A percentile compares a stretch with the other conserved stretches of the same genome.
Conservation (phyloP, 2,797 vertebrate species). For the Centropyge bicolor region DNA sequence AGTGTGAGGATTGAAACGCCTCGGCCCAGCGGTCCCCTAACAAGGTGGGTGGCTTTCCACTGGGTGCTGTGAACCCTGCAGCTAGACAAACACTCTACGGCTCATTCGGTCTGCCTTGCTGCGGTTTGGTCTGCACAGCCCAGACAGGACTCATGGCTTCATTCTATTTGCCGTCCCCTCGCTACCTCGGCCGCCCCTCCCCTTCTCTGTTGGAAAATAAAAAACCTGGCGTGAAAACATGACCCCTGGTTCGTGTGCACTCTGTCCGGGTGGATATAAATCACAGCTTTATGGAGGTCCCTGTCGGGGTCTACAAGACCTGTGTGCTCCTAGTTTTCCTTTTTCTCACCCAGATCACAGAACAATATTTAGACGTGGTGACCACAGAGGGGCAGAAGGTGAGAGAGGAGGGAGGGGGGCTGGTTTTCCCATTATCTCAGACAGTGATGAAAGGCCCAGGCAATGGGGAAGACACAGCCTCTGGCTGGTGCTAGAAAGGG, state of each 20-base stretch:
- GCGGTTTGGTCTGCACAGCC: slow-evolving; percentile 66
- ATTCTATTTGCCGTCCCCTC: slow-evolving; percentile 79
- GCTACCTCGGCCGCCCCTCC: slow-evolving; percentile 48
- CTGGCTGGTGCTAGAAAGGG: slow-evolving; percentile 9
- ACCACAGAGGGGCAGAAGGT: slow-evolving; percentile 46
- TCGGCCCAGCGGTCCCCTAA: slow-evolving; percentile 69
- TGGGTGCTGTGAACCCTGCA: slow-evolving; percentile 78
- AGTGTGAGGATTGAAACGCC: slow-evolving; percentile 70
- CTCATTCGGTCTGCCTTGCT: slow-evolving; percentile 75
- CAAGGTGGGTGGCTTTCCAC: slow-evolving; percentile 87
- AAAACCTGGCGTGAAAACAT: slow-evolving; percentile 69
- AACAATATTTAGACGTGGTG: slow-evolving; percentile 85
- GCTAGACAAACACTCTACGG: slow-evolving; percentile 85
- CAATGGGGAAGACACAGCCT: slow-evolving; percentile 23
- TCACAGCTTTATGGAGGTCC: slow-evolving; percentile 81
- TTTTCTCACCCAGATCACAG: slow-evolving; percentile 82
- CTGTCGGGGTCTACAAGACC: slow-evolving; percentile 74
- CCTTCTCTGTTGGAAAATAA: slow-evolving; percentile 74
- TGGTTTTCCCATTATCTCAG: slow-evolving; percentile 85
- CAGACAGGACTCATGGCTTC: slow-evolving; percentile 77
- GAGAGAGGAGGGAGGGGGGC: slow-evolving; percentile 36
- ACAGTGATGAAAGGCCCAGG: slow-evolving; percentile 56
- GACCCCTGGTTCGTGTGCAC: slow-evolving; percentile 69
- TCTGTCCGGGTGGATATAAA: slow-evolving; percentile 84
- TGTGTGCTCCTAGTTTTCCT: slow-evolving; percentile 67